Base-by-base conservation (phyloP, 2,888 invertebrate genomes). In the Pterostichus niger region DNA sequence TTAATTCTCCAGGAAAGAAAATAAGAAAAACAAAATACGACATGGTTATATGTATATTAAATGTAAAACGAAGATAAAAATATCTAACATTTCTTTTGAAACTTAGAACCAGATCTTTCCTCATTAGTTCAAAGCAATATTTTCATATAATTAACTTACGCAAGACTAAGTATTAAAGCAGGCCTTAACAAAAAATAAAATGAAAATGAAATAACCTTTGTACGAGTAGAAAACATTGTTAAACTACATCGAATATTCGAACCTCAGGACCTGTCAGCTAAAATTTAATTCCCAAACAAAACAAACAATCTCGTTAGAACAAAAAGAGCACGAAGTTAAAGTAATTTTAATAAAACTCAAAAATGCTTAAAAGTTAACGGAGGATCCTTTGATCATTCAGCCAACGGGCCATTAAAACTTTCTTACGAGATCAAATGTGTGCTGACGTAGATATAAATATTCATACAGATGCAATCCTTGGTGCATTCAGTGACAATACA, bases 401-500 rank as follows among this genome's bases (percentile, higher is more conserved):
- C 56, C 73, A 73, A 24, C n/a, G 44, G 68, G 56, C 81, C 40
- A 81, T 81, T 81, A 81, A 81, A 81, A 73, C 68, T 81, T 81
- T 81, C 81, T 81, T 81, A 68, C 61, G 46, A 44, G 44, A 44
- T 17, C 35, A 15, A 10, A 44, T 79, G 31, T 52, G 40, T 80
- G 79, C 24, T 54, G 56, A 24, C 40, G 56, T 44, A 71, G 15
- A 35, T 68, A 80, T 73, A 81, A 81, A 81, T 81, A 81, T 81
- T 81, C 81, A 81, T 81, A 61, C 24, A 76, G 31, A n/a, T 24
- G 40, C 10, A 15, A 7, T 44, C 31, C 11, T 49, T 9, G 44
- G 5, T 24, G 17, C 33, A 64, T 11, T 9, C 64, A 46, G 49
- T 10, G 46, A 46, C 52, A 75, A 75, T 75, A 24, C 44, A 15